Evolutionary conservation across 2,113 vertebrate species (phyloP).

Genomic region (Sapayoa aenigma): DNA sequence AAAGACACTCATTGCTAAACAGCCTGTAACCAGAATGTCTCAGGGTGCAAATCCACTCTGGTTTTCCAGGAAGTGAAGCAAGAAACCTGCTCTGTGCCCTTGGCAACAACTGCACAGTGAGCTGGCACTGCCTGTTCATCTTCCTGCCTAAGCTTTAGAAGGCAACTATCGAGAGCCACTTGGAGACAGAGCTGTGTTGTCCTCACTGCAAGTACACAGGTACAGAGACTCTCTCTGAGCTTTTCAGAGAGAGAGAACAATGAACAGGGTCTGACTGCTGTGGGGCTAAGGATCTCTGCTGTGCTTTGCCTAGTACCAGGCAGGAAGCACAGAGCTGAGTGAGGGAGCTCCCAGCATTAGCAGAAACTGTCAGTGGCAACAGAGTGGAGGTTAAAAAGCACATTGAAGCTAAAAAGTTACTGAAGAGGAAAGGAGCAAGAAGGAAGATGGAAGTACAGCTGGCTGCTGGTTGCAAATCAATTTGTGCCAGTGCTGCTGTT

Average conservation of each 20-base stretch:
- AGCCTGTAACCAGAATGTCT: not conserved
- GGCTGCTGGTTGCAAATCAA: not conserved
- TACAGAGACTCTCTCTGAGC: not conserved
- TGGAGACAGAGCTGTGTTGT: not conserved
- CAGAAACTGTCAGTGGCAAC: not conserved
- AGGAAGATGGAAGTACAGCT: not conserved
- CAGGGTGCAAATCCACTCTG: not conserved
- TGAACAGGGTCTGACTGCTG: not conserved
- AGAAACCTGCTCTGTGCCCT: not conserved
- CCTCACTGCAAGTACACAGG: not conserved
- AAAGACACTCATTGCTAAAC: not conserved
- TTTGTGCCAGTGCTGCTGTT: not conserved
- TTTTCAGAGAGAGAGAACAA: not conserved
- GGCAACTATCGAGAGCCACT: not conserved
- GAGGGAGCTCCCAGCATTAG: not conserved
- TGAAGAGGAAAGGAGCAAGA: not conserved
- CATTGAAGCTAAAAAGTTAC: not conserved
- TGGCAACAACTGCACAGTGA: not conserved
- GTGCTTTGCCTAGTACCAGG: not conserved
- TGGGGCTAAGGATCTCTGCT: not conserved
- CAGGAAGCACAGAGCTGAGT: not conserved
- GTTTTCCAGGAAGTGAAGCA: not conserved
- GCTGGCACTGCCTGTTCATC: not conserved
- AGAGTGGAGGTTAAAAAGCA: not conserved
- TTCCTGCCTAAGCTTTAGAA: not conserved